These are phyloP conservation scores for Ceratina calcarata DNA, from an alignment of 1,140 invertebrate genomes.

Conservation along the genomic window DNA sequence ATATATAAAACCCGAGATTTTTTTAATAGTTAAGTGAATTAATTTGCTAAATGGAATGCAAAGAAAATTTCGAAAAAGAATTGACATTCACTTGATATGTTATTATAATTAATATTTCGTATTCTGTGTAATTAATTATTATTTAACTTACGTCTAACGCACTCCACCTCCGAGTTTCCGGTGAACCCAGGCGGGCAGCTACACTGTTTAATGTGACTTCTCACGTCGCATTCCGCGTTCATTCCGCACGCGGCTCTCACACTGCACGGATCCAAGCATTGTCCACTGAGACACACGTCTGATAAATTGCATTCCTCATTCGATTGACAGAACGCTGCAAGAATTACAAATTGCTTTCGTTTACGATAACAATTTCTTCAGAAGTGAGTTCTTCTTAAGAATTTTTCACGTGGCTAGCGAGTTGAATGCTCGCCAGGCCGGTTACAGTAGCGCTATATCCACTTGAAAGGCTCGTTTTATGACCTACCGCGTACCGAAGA, in stretches of 20 bases:
- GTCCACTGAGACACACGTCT: slow-evolving; percentile 90
- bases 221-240: slow-evolving; percentile 90
- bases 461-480: too few relatives aligned
- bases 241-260: slow-evolving; percentile 90
- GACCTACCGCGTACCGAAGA: too few relatives aligned
- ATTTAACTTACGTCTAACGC: slow-evolving; percentile 87
- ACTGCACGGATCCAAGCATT: slow-evolving; percentile 92
- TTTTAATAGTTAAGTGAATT: too few relatives aligned
- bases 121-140: too few relatives aligned
- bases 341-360: neutral
- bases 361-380: too few relatives aligned
- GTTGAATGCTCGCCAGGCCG: too few relatives aligned
- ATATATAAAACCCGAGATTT: too few relatives aligned
- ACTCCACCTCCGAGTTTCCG: slow-evolving; percentile 91
- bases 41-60: too few relatives aligned
- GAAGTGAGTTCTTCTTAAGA: too few relatives aligned
- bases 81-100: neutral
- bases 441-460: too few relatives aligned
- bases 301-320: slow-evolving; percentile 89
- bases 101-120: too few relatives aligned
- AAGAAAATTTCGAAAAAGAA: neutral
- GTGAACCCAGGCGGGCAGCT: slow-evolving; percentile 92
- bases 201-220: slow-evolving; percentile 89
- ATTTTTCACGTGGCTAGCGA: too few relatives aligned
- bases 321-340: slow-evolving; percentile 88